These are phyloP conservation scores for Cryptocephalus moraei DNA, from an alignment of 2,888 invertebrate species.

Conservation along the genomic window DNA sequence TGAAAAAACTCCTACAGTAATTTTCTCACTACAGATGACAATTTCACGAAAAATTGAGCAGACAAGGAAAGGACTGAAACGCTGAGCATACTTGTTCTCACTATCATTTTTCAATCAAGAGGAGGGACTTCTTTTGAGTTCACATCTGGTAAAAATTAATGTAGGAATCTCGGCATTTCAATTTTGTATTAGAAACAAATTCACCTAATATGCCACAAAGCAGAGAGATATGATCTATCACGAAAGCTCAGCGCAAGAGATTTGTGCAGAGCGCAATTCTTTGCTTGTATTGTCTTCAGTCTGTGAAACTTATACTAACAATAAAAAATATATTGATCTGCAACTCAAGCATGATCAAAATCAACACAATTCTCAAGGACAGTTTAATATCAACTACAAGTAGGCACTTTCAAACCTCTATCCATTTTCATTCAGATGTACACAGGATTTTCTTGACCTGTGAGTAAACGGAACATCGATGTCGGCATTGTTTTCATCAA, in stretches of 20 bases:
- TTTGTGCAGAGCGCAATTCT: slow-evolving; percentile 33
- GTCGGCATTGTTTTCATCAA: slow-evolving; percentile 99
- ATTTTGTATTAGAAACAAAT: slow-evolving; percentile 6
- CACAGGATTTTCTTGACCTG: slow-evolving; percentile 98
- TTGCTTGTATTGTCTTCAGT: slow-evolving; percentile 40
- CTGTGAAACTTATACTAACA: slow-evolving; percentile 36
- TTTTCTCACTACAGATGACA: background rate
- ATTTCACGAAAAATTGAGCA: too few species aligned
- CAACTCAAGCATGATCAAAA: slow-evolving; percentile 35
- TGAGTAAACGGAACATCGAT: slow-evolving; percentile 97
- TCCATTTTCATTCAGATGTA: slow-evolving; percentile 67
- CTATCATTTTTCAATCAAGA: too few species aligned
- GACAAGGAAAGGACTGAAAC: too few species aligned
- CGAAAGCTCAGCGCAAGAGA: slow-evolving; percentile 33
- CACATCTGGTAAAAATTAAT: background rate
- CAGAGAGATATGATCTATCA: slow-evolving; percentile 38
- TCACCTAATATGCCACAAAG: slow-evolving; percentile 31
- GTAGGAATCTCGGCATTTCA: background rate
- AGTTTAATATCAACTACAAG: slow-evolving; percentile 40
- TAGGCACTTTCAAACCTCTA: slow-evolving; percentile 52
- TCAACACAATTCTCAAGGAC: slow-evolving; percentile 34
- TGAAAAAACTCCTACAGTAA: background rate
- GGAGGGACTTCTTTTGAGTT: background rate
- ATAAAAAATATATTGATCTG: slow-evolving; percentile 38
- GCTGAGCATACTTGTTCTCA: too few species aligned